A percentile compares a stretch with the other conserved stretches of the same genome.
Evolutionary conservation across 1,140 invertebrate genomes (phyloP).

Genomic region (Archegozetes longisetosus): DNA sequence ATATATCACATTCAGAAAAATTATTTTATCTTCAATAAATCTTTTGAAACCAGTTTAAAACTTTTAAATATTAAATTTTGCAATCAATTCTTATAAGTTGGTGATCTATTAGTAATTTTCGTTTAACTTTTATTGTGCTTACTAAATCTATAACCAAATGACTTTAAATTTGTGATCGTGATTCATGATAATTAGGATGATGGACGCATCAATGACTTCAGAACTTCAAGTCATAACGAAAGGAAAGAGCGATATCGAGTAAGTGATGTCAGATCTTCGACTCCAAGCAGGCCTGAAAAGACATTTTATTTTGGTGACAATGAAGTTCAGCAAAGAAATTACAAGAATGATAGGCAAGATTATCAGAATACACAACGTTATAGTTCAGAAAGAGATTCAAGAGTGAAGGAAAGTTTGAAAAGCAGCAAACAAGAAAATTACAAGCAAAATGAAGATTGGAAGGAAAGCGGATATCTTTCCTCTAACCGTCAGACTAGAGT

Average conservation of each 20-base stretch:
- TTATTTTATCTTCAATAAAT: no score
- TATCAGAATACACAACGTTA: not conserved
- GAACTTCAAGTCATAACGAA: not conserved
- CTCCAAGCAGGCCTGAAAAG: not conserved
- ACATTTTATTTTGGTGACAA: not conserved
- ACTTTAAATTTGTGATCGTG: no score
- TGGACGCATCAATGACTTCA: not conserved
- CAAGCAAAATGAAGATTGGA: not conserved
- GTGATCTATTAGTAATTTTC: no score
- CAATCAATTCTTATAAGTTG: no score
- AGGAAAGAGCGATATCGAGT: not conserved
- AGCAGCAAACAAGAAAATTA: not conserved
- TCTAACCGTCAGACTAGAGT: slow-evolving; percentile 1
- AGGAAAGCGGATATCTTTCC: slow-evolving; percentile 1
- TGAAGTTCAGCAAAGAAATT: not conserved
- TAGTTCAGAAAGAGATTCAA: not conserved
- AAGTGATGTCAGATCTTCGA: not conserved
- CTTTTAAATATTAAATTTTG: no score
- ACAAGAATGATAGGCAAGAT: not conserved
- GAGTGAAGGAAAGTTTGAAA: not conserved
- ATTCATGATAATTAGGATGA: not conserved
- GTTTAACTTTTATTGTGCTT: no score
- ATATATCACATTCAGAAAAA: no score
- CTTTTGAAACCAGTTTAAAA: no score
- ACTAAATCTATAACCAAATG: no score